phyloP scores from a whole-genome alignment of 2,797 vertebrate genomes.

The Pangasius sanitwongsei region DNA sequence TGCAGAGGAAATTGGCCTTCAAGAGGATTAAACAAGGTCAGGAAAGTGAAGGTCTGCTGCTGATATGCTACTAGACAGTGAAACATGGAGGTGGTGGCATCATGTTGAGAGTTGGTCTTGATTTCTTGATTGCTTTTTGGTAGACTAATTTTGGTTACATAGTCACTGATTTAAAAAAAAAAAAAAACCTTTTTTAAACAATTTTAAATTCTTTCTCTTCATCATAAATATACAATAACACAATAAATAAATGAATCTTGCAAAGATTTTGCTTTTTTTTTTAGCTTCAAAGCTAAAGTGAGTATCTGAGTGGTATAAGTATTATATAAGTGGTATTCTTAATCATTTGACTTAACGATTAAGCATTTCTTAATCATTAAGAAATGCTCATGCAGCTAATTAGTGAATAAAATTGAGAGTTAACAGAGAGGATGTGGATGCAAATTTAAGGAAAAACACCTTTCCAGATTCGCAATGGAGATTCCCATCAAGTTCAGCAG shows the following conservation, averaged over 20 bases:
- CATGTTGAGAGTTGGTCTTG: not conserved
- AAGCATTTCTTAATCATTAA: no score
- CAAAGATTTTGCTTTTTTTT: not conserved
- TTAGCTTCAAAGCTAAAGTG: not conserved
- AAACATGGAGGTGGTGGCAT: not conserved
- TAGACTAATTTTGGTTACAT: not conserved
- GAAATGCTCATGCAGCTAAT: not conserved
- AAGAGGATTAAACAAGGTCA: not conserved
- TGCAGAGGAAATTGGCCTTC: not conserved
- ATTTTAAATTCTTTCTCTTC: not conserved
- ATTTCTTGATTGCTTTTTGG: not conserved
- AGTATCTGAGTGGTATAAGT: not conserved
- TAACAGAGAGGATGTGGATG: not conserved
- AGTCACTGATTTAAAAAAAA: not conserved
- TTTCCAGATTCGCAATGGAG: not conserved
- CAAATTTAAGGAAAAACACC: not conserved
- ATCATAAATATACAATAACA: not conserved
- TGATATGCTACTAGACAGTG: not conserved
- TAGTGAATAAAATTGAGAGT: not conserved
- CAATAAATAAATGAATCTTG: not conserved
- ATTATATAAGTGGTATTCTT: not conserved
- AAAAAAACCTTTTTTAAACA: not conserved
- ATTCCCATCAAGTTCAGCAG: not conserved
- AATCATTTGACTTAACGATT: not conserved
- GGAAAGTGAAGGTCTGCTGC: no score